These are phyloP conservation scores for Nipponacmea schrenckii DNA, from an alignment of 2,888 invertebrate genomes.

Conservation along the genomic window DNA sequence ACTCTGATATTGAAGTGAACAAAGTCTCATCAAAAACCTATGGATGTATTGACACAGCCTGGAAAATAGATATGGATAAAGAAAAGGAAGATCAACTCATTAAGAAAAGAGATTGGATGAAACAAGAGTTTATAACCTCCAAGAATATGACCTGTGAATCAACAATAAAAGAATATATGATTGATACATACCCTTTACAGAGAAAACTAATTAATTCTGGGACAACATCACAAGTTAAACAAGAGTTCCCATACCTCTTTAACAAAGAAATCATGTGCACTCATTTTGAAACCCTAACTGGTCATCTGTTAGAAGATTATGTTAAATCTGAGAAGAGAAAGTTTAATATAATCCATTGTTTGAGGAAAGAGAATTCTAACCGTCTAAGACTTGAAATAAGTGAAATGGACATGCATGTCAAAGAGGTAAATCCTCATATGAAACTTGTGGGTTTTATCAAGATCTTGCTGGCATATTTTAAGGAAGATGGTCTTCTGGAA, in stretches of 20 bases:
- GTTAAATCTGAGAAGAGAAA: not conserved
- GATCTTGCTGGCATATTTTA: not conserved
- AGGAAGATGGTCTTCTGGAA: not conserved
- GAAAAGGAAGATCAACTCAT: not conserved
- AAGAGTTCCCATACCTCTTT: not conserved
- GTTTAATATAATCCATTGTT: not conserved
- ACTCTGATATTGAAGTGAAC: not conserved
- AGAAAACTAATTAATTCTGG: not conserved
- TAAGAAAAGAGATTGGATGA: not conserved
- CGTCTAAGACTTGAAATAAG: not conserved
- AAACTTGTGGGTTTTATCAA: not conserved
- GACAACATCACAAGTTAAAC: not conserved
- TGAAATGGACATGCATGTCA: not conserved
- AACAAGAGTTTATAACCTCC: not conserved
- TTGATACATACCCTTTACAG: slow-evolving; percentile 1
- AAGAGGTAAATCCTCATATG: not conserved
- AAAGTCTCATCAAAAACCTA: not conserved
- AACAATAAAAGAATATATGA: not conserved
- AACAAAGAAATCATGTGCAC: not conserved
- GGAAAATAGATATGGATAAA: not conserved
- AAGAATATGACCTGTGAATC: not conserved
- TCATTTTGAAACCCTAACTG: not conserved
- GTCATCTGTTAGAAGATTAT: slow-evolving; percentile 1
- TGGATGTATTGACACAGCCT: not conserved
- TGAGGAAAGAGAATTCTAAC: not conserved